A percentile compares a stretch with the other conserved stretches of the same genome.
phyloP scores from a whole-genome alignment of 1,140 invertebrate genomes.

The Dreissena rostriformis region DNA sequence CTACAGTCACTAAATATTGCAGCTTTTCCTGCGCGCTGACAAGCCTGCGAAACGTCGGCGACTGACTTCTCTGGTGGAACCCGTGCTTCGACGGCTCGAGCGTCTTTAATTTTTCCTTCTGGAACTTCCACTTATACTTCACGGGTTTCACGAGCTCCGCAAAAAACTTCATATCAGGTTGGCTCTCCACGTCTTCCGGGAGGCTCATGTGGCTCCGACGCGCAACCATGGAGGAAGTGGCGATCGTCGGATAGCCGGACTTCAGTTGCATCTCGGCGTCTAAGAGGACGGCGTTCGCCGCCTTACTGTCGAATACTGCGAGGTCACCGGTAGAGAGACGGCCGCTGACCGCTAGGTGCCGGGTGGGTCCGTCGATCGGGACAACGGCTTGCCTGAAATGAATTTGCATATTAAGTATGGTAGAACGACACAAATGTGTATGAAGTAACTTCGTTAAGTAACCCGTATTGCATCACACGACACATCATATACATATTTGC shows the following conservation, averaged over 20 bases:
- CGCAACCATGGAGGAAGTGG: constrained; percentile 41
- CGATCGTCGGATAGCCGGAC: constrained; percentile 47
- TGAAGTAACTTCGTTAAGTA: too few species aligned
- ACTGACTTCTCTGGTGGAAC: constrained; percentile 63
- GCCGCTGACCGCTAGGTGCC: constrained; percentile 13
- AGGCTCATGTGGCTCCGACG: neutral
- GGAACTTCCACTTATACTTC: constrained; percentile 60
- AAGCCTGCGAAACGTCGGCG: constrained; percentile 64
- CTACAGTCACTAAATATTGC: constrained; percentile 5
- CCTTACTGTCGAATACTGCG: constrained; percentile 41
- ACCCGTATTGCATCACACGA: too few species aligned
- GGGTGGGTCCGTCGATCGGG: constrained; percentile 37
- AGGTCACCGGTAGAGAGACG: constrained; percentile 19
- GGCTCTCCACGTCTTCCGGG: constrained; percentile 22
- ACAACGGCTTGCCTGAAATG: constrained; percentile 49
- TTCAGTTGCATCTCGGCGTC: constrained; percentile 43
- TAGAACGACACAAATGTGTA: too few species aligned
- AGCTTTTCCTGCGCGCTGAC: constrained; percentile 65
- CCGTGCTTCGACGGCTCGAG: constrained; percentile 65
- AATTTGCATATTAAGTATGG: neutral
- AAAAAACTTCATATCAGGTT: constrained; percentile 61
- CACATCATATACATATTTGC: too few species aligned
- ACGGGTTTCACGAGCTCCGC: constrained; percentile 66
- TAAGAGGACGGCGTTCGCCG: constrained; percentile 37
- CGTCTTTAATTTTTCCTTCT: constrained; percentile 61